Evolutionary conservation across 2,888 invertebrate genomes (phyloP).

Genomic region (Drosophila tripunctata): DNA sequence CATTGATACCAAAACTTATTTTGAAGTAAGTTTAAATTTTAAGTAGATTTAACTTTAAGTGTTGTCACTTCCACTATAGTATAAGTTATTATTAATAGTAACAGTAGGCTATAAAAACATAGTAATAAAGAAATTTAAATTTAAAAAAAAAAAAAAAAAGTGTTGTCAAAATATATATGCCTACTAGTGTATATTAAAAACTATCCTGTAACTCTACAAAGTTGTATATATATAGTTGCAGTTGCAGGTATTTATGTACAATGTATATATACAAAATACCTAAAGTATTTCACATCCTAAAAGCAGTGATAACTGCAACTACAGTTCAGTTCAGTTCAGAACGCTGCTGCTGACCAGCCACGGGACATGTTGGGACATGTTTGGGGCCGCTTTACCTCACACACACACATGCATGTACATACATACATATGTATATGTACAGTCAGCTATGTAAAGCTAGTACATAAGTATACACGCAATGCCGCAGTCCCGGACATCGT

Average conservation of each 20-base stretch:
- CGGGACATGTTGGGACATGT: conserved; percentile 42
- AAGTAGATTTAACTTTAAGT: no score
- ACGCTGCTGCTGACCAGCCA: conserved; percentile 43
- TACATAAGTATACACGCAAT: conserved; percentile 57
- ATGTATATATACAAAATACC: background rate
- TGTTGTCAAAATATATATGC: no score
- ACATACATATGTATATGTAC: background rate
- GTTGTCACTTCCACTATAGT: no score
- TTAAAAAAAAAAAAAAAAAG: no score
- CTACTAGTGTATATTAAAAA: no score
- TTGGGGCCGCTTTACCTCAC: conserved; percentile 32
- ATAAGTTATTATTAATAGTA: no score
- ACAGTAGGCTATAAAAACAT: no score
- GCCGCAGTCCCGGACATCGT: conserved; percentile 75
- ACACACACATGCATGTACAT: conserved; percentile 6
- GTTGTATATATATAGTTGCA: background rate
- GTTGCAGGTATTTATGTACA: background rate
- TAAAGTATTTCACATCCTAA: conserved; percentile 7
- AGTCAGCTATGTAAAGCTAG: conserved; percentile 1
- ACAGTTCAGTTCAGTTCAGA: no score
- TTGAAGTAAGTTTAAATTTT: no score
- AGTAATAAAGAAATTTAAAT: no score
- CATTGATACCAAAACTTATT: no score
- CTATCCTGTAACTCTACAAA: no score
- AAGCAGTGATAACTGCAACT: conserved; percentile 43